Base-by-base conservation (phyloP, 1,140 invertebrate species). In the Marisa cornuarietis region DNA sequence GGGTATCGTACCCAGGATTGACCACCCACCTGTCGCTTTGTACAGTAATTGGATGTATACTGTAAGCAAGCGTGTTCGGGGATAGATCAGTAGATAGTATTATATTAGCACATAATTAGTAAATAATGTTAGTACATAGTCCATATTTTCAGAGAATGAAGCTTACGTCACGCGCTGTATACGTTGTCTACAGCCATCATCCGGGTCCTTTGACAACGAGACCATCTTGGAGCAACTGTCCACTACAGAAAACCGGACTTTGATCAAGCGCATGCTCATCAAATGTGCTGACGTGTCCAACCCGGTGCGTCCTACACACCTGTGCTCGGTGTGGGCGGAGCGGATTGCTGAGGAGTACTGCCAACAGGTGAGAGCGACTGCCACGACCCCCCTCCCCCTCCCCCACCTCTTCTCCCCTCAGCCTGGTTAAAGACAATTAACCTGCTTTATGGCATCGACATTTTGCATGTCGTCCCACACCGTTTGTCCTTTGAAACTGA, bases 261-360 rank as follows among this genome's bases (percentile, higher is more conserved):
- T 97, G 1, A 93, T 97, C 20, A 96, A 96, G 86, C 93, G 97
- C 81, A 98, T 99, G 96, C 94, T 99, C 92, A 99, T 99, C 87
- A 99, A 99, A 91, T 98, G 97, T 92, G 96, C 97, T 0, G 97
- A 99, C 91, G 96, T 99, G 3, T 97, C 96, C 22, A 99, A 99
- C 92, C 97, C 97, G 0, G 95, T 96, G 1, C 92, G 97, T 83
- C 96, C 96, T 1, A 91, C 96, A 74, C 93, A 94, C 77, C 93
- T 95, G 80, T 98, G 96, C 87, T 94, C 96, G 66, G 96, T 97
- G 92, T 99, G 97, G 97, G 96, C 97, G 0, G 93, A 94, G 83
- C 93, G 97, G 73, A 94, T 94, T 72, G 93, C 93, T 4, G 96
- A 98, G 89, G 97, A 99, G 90, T 99, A 99, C 91, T 98, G 97